Evolutionary conservation across 2,797 vertebrate genomes (phyloP), one percentile per base, ranked within the genome.

Genomic region (Danio jaintianensis): DNA sequence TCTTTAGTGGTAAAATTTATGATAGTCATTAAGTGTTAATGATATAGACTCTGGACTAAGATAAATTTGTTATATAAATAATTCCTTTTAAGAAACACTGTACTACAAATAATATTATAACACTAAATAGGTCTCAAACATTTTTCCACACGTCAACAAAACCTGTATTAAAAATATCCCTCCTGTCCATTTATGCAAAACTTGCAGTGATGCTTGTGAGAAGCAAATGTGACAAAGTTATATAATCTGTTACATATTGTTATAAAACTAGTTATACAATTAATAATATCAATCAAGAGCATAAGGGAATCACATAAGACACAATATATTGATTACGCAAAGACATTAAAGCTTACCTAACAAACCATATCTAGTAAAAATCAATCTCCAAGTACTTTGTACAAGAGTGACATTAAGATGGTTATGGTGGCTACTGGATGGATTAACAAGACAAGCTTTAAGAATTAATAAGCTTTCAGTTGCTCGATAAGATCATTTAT

Each of bases 1-100:
- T 4, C 64, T 18, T 18, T 36, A n/a, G 55, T 42, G 12, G 5
- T 55, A 48, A 0, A 71, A 4, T 42, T 79, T 75, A 67, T 48
- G 45, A 36, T 72, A 36, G 38, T 6, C 6, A 63, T 63, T 9
- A 15, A 64, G 58, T 74, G 76, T 76, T 61, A 9, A 68, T 69
- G 6, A 47, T n/a, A 38, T 11, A 80, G 79, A 83, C 85, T 83
- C 74, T 85, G 78, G 71, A 71, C 75, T 68, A 63, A 81, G 81
- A 81, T 85, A 81, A 67, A 67, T 12, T 11, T 20, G 22, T 6
- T 62, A 13, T 38, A 55, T 2, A 53, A 18, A 8, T 3, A 29
- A 29, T 1, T 29, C 1, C 29, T 29, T 29, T 29, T 29, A 29
- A 29, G 29, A 29, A 29, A 29, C 29, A 29, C n/a, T n/a, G n/a